Evolutionary conservation across 2,888 invertebrate genomes (phyloP).

Genomic region (Drosophila algonquin): DNA sequence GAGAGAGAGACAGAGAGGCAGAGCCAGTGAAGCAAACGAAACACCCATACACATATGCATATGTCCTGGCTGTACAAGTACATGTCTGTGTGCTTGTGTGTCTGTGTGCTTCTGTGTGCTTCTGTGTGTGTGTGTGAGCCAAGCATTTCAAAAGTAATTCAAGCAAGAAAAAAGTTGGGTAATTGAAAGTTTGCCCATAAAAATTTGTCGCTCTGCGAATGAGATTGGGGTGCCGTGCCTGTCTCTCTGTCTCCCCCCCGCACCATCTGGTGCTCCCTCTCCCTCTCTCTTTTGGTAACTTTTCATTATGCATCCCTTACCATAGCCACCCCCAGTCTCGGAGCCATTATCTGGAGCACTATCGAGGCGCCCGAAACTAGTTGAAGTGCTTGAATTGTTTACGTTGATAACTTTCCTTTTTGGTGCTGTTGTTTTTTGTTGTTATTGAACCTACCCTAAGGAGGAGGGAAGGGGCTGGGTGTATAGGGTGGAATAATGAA

Average conservation of each 20-base stretch:
- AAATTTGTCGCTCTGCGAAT: constrained; percentile 72
- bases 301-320: constrained; percentile 42
- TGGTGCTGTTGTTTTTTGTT: constrained; percentile 8
- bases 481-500: not conserved
- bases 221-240: constrained; percentile 13
- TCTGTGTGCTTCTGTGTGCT: constrained; percentile 22
- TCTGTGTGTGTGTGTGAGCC: constrained; percentile 24
- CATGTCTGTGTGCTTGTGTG: not conserved
- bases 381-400: constrained; percentile 75
- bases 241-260: not conserved
- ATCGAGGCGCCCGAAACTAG: constrained; percentile 73
- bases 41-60: constrained; percentile 29
- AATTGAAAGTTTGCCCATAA: constrained; percentile 79
- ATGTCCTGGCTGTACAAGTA: constrained; percentile 21
- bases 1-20: not conserved
- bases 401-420: constrained; percentile 70
- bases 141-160: constrained; percentile 76
- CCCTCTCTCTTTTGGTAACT: constrained; percentile 25
- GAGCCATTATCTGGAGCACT: constrained; percentile 67
- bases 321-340: constrained; percentile 12
- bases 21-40: constrained; percentile 25
- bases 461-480: not conserved
- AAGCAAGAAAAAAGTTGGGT: constrained; percentile 76
- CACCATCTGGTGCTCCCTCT: not conserved
- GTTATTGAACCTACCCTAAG: constrained; percentile 21